Evolutionary conservation across 2,797 vertebrate genomes (phyloP), one percentile per base, ranked within the genome.

Genomic region (Ctenosaura bakeri): DNA sequence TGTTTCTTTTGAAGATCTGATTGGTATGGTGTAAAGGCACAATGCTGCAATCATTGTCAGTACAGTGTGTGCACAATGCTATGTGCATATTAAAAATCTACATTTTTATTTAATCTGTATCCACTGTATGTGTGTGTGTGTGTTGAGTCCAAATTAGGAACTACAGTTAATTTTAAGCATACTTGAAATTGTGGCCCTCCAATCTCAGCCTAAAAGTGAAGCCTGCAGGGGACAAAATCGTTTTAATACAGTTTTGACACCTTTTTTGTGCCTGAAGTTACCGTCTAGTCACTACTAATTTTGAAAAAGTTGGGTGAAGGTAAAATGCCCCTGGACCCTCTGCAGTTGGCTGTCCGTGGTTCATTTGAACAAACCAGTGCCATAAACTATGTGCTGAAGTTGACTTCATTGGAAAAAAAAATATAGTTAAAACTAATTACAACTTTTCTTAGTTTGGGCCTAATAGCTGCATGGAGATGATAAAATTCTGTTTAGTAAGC

Each of bases 151-250:
- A 35, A 80, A 69, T 46, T 42, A 59, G 59, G 22, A 38, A 52
- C 50, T 54, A 38, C 35, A 54, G 50, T 88, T 88, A 13, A 38
- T 82, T 80, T 82, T 88, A 82, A 73, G 29, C 32, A 29, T 78
- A 81, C 32, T 35, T 69, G 9, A 29, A 69, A 46, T 46, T 46
- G 42, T 46, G 4, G 42, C 42, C 42, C 42, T 46, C 42, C 42
- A 46, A 46, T 46, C 42, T 32, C 10, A 69, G 66, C 66, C 10
- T 69, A 32, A 13, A 69, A 69, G 66, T 32, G 29, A 69, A 69
- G 66, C 66, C 10, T 69, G 26, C 22, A 29, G 66, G 66, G 26
- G 26, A 29, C 26, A 32, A 66, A 69, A 32, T 32, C 32, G 29
- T 69, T 29, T 69, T 29, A 69, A 69, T 69, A 32, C 29, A 32